Base-by-base conservation (phyloP, 2,888 invertebrate genomes). In the Pachymerium ferrugineum region DNA sequence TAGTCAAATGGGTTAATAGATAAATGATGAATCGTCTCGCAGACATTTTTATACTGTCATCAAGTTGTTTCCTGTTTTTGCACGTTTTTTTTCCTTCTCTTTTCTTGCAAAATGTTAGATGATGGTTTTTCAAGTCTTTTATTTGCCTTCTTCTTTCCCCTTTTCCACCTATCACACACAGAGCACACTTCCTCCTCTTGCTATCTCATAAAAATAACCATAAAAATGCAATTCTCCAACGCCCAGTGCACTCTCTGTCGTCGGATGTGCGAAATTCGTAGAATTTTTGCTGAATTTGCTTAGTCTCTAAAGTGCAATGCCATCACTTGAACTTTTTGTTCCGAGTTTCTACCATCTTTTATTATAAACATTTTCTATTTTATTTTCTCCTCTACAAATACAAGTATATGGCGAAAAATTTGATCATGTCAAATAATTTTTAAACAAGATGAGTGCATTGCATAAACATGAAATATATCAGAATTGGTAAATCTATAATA, bases 191-290 rank as follows among this genome's bases (percentile, higher is more conserved):
- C 47, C 47, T 47, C 47, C 19, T 47, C 47, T 47, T 47, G 5
- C 47, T 47, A 47, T 47, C 47, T 47, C 47, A 22, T 47, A 47
- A 47, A 47, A 47, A 47, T 47, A 47, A 47, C 47, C 47, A 47
- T 47, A 47, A 47, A 47, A 47, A 47, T 47, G 47, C 47, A 47
- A 47, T 47, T 47, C 47, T 47, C 47, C 22, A 47, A 47, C 47
- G 47, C 47, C 47, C 47, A 47, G 22, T 47, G 47, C 47, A 47
- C 16, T 22, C 47, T 47, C 47, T 47, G 47, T 47, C 16, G 47
- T 47, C 47, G 47, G 47, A 47, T 47, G 47, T 47, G 47, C 22
- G 47, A 47, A 47, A 47, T 47, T 47, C 47, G 47, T 10, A n/a
- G 16, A 47, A 47, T 47, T 38, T 47, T 47, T 47, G 47, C 47